Evolutionary conservation across 2,888 invertebrate genomes (phyloP).

Genomic region (Carabus problematicus): DNA sequence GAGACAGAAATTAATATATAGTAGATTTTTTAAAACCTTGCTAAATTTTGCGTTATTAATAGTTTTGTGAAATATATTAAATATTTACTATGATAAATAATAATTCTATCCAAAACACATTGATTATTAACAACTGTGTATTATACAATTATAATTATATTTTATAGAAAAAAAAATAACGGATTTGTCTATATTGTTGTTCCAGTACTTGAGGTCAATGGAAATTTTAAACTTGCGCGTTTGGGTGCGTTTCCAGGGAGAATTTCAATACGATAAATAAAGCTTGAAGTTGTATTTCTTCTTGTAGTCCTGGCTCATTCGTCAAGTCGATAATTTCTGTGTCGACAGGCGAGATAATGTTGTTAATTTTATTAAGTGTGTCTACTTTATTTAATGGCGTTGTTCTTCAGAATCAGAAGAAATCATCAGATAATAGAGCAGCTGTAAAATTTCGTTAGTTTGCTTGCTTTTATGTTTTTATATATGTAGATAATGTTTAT

Average conservation of each 20-base stretch:
- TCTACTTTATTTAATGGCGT: constrained; percentile 21
- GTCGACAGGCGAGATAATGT: constrained; percentile 17
- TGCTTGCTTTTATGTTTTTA: constrained; percentile 1
- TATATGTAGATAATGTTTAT: neutral
- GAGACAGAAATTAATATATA: no score
- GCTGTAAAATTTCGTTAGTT: constrained; percentile 29
- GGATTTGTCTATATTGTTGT: no score
- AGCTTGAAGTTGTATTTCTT: constrained; percentile 35
- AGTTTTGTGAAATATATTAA: no score
- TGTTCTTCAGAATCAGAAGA: constrained; percentile 6
- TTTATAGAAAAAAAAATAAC: no score
- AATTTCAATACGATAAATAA: constrained; percentile 22
- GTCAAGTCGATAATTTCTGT: constrained; percentile 16
- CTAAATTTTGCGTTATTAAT: no score
- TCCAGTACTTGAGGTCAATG: no score
- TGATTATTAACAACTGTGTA: no score
- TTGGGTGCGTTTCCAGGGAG: constrained; percentile 27
- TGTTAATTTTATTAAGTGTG: constrained; percentile 12
- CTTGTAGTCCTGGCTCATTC: constrained; percentile 30
- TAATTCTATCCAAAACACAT: no score
- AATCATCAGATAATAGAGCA: constrained; percentile 18
- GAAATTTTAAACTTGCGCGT: constrained; percentile 4
- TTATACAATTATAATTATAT: no score
- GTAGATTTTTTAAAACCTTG: no score
- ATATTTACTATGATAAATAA: no score